Evolutionary conservation across 2,797 vertebrate genomes (phyloP).

Genomic region (Gorsachius magnificus): DNA sequence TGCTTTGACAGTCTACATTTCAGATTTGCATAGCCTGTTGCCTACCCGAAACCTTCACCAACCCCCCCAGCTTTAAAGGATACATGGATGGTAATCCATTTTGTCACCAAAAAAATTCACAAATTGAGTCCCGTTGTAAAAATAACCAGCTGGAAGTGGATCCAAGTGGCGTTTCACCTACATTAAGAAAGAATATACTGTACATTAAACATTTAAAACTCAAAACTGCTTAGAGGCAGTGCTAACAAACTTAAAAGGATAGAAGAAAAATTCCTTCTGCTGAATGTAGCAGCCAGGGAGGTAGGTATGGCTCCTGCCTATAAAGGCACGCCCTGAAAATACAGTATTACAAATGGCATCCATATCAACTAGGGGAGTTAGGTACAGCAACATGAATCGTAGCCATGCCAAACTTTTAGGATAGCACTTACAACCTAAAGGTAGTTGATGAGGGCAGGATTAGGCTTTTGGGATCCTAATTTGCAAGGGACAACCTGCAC

Average conservation of each 20-base stretch:
- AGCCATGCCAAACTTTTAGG: background rate
- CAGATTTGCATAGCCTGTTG: background rate
- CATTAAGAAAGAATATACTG: background rate
- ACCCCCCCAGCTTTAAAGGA: conserved; percentile 74
- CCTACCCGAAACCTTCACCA: background rate
- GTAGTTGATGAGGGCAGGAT: background rate
- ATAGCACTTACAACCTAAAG: background rate
- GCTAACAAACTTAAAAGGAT: background rate
- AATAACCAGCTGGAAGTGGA: conserved; percentile 90
- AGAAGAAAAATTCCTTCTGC: background rate
- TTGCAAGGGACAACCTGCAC: background rate
- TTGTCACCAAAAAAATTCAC: conserved; percentile 95
- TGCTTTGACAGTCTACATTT: background rate
- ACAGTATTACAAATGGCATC: background rate
- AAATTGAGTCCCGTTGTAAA: conserved; percentile 92
- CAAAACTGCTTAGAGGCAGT: background rate
- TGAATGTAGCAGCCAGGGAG: background rate
- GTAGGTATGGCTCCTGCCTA: background rate
- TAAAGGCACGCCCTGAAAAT: background rate
- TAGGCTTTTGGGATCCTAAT: background rate
- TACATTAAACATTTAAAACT: background rate
- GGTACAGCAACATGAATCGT: background rate
- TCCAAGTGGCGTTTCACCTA: conserved; percentile 90
- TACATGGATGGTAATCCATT: conserved; percentile 91
- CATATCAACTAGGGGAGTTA: background rate